Base-by-base conservation (phyloP, 2,797 vertebrate genomes). In the Sebastolobus altivelis region DNA sequence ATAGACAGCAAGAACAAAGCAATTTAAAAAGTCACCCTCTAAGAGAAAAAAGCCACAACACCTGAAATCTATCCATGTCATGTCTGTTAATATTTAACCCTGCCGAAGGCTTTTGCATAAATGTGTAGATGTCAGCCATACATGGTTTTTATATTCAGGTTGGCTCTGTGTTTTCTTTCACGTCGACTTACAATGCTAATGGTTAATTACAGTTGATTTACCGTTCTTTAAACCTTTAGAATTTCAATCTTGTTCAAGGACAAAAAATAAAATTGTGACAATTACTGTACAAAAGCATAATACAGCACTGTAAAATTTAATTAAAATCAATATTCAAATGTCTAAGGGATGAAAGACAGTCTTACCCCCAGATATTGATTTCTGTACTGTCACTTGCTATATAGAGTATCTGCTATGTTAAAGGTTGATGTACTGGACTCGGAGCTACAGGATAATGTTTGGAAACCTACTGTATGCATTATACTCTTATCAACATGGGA, bases 71-170 rank as follows among this genome's bases (percentile, higher is more conserved):
- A 63, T 74, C 54, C 37, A 33, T 22, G 18, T 29, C 33, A 29
- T 31, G 46, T 65, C 27, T 16, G 14, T 77, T 77, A 46, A 4
- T 13, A 62, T 72, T 71, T 11, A 67, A 75, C 14, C 13, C 38
- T 5, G 37, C 61, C 3, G 11, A 55, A 75, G 14, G 3, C 31
- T 65, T 80, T 56, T 61, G 9, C 20, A 13, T 14, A 65, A 77
- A 54, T 20, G 14, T 37, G 6, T 12, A 16, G 1, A 22, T 71
- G 46, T 75, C 0, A 65, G 22, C 29, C 10, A 58, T n/a, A 65
- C 8, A 58, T 5, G n/a, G 2, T 69, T 72, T 62, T 49, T 13
- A 29, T 65, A 14, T 25, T 29, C 27, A 43, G 37, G 52, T 8
- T 31, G 35, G 10, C 27, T 60, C 6, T 18, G 16, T 12, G 1